A percentile compares a stretch with the other conserved stretches of the same genome.
Evolutionary conservation across 1,140 invertebrate species (phyloP).

Genomic region (Zaprionus nigranus): DNA sequence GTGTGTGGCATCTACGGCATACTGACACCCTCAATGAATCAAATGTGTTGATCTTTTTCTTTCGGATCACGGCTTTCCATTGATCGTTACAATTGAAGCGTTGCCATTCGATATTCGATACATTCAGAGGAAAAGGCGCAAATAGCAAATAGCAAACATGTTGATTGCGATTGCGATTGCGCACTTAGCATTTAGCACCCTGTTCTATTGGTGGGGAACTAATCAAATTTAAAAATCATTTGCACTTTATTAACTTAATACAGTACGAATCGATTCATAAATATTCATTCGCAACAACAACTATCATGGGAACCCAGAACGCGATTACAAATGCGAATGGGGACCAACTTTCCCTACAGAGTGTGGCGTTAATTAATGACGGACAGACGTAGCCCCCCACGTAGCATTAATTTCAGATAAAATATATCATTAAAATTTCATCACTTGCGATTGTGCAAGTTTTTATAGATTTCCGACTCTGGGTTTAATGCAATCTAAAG

Average conservation of each 20-base stretch:
- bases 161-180: constrained; percentile 29
- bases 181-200: constrained; percentile 35
- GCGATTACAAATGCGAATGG: constrained; percentile 15
- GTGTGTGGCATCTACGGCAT: neutral
- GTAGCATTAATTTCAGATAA: constrained; percentile 61
- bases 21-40: neutral
- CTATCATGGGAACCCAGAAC: constrained; percentile 47
- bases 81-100: neutral
- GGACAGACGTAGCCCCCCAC: constrained; percentile 23
- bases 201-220: neutral
- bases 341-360: constrained; percentile 54
- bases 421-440: constrained; percentile 34
- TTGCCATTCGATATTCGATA: neutral
- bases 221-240: constrained; percentile 48
- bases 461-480: neutral
- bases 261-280: constrained; percentile 48
- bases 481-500: neutral
- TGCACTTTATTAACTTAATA: constrained; percentile 54
- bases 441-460: constrained; percentile 31
- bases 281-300: constrained; percentile 59
- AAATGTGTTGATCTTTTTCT: neutral
- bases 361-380: constrained; percentile 52
- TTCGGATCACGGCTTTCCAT: neutral
- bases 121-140: neutral
- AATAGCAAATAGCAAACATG: neutral